Base-by-base conservation (phyloP, 2,113 vertebrate species). In the Tetrao urogallus region DNA sequence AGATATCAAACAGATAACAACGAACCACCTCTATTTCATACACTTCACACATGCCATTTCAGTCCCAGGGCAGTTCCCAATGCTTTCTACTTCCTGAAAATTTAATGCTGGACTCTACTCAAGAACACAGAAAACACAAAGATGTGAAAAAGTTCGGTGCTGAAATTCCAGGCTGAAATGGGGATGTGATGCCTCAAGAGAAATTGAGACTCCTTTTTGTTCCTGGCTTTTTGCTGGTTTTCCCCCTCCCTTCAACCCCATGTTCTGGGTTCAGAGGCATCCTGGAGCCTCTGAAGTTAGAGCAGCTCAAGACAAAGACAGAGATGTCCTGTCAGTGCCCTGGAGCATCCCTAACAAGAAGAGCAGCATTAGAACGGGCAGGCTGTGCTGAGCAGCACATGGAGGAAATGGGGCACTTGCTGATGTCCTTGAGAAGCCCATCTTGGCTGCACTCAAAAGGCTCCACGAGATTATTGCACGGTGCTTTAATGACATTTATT, bases 401-500 rank as follows among this genome's bases (percentile, higher is more conserved):
- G 36, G 40, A 50, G 58, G 45, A 76, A 32, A 10, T 0, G 0
- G 24, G 13, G 14, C 30, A 3, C 69, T 83, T 85, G n/a, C 48
- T 50, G 9, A 20, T 77, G 73, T 73, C 96, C 92, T 97, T 95
- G 82, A 76, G 61, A 45, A 70, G 65, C 72, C 19, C 7, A 69
- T 89, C 36, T 42, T 90, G 72, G 91, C 76, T 79, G 87, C 65
- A 47, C 58, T 32, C 20, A 42, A 64, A 86, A n/a, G 65, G 52
- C 90, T 94, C 91, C 94, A 83, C 30, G 77, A 95, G 81, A 32
- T 61, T 58, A 70, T 87, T 83, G 13, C 65, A 8, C 17, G 6
- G 71, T 73, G 71, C 88, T 91, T 94, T 93, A 92, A 91, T 92
- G 77, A 74, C 66, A 94, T 67, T 83, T 76, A 45, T 36, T 45